Evolutionary conservation across 2,888 invertebrate species (phyloP).

Genomic region (Disparrhopalites patrizii): DNA sequence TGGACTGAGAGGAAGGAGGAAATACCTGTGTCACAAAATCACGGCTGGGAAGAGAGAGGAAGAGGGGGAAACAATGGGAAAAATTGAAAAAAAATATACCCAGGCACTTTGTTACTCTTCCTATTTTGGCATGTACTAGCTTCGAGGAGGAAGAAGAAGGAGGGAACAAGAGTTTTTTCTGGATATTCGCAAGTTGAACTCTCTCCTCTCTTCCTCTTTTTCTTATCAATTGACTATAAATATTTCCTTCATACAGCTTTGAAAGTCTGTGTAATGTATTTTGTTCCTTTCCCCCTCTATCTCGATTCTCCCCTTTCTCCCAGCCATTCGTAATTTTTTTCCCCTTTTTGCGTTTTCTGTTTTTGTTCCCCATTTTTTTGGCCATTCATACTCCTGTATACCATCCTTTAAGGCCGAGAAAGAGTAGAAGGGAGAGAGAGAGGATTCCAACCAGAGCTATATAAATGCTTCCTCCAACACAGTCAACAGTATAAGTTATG

Average conservation of each 20-base stretch:
- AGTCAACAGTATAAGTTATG: slow-evolving; percentile 26
- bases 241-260: slow-evolving; percentile 10
- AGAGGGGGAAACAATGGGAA: neutral
- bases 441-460: neutral
- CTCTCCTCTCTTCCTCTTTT: neutral
- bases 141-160: neutral
- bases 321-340: too few species aligned
- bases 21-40: slow-evolving; percentile 18
- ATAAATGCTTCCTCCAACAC: slow-evolving; percentile 9
- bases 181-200: too few species aligned
- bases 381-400: too few species aligned
- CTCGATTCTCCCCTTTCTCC: too few species aligned
- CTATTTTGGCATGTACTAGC: too few species aligned
- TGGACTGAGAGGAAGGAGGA: slow-evolving; percentile 5
- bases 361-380: neutral
- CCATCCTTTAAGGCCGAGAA: too few species aligned
- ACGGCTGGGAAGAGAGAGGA: slow-evolving; percentile 12
- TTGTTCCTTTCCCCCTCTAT: too few species aligned
- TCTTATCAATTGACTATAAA: slow-evolving; percentile 9
- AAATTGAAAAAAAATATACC: neutral
- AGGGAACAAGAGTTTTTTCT: neutral
- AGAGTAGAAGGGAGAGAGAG: too few species aligned
- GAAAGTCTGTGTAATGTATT: too few species aligned
- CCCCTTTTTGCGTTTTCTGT: neutral
- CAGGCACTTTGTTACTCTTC: too few species aligned